phyloP scores from a whole-genome alignment of 64 coral and sea anemone species.

The Porites lutea region DNA sequence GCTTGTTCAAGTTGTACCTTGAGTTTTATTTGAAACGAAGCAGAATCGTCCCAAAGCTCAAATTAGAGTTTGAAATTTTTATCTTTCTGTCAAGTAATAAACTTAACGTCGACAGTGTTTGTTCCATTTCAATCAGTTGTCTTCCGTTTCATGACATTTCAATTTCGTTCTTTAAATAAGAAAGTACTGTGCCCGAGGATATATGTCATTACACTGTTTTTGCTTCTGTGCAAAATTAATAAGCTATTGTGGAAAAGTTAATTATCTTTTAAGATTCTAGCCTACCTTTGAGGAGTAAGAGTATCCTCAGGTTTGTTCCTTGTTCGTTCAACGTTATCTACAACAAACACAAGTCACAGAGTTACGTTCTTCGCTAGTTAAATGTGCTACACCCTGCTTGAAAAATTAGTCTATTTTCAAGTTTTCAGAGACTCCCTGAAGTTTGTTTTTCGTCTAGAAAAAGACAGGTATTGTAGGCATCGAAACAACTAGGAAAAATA shows the following conservation, averaged over 20 bases:
- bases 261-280: background rate
- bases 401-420: background rate
- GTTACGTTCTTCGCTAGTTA: background rate
- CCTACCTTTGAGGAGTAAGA: background rate
- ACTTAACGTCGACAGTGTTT: too few species aligned
- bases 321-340: background rate
- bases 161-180: background rate
- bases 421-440: slow-evolving; percentile 31
- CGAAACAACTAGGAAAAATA: slow-evolving; percentile 4
- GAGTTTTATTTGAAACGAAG: too few species aligned
- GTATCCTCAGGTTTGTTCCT: too few species aligned
- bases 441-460: slow-evolving; percentile 12
- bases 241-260: background rate
- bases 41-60: too few species aligned
- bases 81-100: too few species aligned
- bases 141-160: background rate
- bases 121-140: too few species aligned
- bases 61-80: too few species aligned
- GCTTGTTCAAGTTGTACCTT: too few species aligned
- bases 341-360: background rate
- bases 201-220: background rate
- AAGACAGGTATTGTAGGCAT: slow-evolving; percentile 2
- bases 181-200: background rate
- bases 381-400: background rate
- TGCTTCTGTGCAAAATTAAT: background rate